Evolutionary conservation across 2,888 invertebrate genomes (phyloP).

Genomic region (Drosophila affinis): DNA sequence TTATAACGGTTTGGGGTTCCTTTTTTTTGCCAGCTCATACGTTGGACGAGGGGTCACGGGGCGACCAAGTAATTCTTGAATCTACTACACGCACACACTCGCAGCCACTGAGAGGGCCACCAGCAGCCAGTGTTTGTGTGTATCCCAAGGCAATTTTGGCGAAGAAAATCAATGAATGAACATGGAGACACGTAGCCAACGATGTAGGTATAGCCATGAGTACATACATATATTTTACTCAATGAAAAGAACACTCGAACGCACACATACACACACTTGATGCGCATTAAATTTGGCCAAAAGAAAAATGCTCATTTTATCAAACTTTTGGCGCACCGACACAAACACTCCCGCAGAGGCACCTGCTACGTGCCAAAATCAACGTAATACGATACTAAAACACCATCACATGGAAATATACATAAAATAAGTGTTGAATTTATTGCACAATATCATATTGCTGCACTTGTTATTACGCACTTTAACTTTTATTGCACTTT

Average conservation of each 20-base stretch:
- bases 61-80: conserved; percentile 37
- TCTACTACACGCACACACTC: conserved; percentile 33
- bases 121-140: conserved; percentile 22
- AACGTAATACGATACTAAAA: conserved; percentile 31
- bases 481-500: conserved; percentile 34
- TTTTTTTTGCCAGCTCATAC: conserved; percentile 34
- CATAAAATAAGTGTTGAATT: conserved; percentile 8
- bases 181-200: conserved; percentile 41
- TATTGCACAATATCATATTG: conserved; percentile 15
- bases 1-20: conserved; percentile 53
- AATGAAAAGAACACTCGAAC: conserved; percentile 27
- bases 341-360: conserved; percentile 13
- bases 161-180: conserved; percentile 59
- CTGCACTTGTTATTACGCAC: conserved; percentile 22
- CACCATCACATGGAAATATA: conserved; percentile 3
- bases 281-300: conserved; percentile 17
- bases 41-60: conserved; percentile 21
- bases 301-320: conserved; percentile 15
- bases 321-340: conserved; percentile 24
- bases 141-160: conserved; percentile 40
- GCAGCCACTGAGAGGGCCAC: neutral
- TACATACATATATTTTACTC: conserved; percentile 34
- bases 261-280: conserved; percentile 2
- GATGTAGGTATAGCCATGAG: conserved; percentile 7
- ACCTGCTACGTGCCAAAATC: conserved; percentile 42